Evolutionary conservation across 2,888 invertebrate genomes (phyloP), one percentile per base, ranked within the genome.

Genomic region (Laothoe populi): DNA sequence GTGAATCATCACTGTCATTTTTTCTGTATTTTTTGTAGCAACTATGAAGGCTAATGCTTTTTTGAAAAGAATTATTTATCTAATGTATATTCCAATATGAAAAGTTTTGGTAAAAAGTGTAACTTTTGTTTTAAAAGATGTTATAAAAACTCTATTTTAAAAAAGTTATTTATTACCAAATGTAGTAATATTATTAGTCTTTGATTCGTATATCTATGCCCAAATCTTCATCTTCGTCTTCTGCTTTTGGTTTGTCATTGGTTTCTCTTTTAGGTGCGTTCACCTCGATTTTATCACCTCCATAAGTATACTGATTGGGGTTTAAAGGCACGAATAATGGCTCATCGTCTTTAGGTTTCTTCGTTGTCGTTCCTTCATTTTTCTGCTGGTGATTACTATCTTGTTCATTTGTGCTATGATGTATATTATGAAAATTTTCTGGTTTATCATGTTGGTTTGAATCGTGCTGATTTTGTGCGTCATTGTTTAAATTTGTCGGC

Each of bases 181-280:
- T 61, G 23, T 62, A 53, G 8, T 49, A 40, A 45, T 49, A 64
- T 74, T 72, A 76, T 62, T 78, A 24, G 21, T 86, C 71, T 67
- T 84, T 79, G 64, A 89, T 72, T 70, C 91, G 83, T 61, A 90
- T 72, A 66, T 91, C 90, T 62, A 91, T 82, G 1, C 73, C 67
- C 21, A 83, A 77, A 45, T 87, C 86, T 48, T 88, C 86, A 16
- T 87, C 86, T 31, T 75, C 72, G 1, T 72, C 69, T 19, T 79
- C 77, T 7, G 63, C 70, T 53, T 76, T 74, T 5, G 73, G 70
- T 40, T 80, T 79, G 24, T 74, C 75, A 61, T 72, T 75, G 0
- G 83, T 81, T 53, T 90, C 87, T 64, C 87, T 75, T 74, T 91
- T 90, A 2, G 90, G 91, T 16, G 81, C 83, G 61, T 77, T 83